Evolutionary conservation across 2,888 invertebrate genomes (phyloP).

Genomic region (Actias luna): DNA sequence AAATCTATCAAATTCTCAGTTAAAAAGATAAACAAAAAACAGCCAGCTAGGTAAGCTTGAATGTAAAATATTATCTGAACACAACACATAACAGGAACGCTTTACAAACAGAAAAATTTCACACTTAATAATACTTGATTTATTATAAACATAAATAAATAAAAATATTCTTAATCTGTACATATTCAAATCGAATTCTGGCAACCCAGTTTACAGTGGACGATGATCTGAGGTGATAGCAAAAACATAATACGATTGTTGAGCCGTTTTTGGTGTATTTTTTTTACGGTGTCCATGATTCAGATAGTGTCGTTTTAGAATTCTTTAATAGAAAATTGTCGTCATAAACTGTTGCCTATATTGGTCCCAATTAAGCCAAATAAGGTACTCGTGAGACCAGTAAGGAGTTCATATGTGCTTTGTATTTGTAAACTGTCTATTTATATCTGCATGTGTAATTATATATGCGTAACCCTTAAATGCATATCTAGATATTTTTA

Average conservation of each 20-base stretch:
- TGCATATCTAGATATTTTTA: too few species aligned
- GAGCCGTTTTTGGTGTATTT: constrained; percentile 8
- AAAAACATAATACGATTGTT: constrained; percentile 9
- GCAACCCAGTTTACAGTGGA: constrained; percentile 4
- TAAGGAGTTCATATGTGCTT: not conserved
- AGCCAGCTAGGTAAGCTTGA: too few species aligned
- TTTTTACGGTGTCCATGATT: constrained; percentile 5
- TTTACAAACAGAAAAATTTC: too few species aligned
- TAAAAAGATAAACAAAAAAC: too few species aligned
- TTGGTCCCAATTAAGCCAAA: not conserved
- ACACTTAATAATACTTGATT: not conserved
- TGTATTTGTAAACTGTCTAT: not conserved
- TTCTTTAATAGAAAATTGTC: constrained; percentile 3
- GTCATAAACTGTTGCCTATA: constrained; percentile 1
- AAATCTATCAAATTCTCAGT: too few species aligned
- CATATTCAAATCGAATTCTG: not conserved
- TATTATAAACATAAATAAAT: not conserved
- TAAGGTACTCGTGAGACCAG: not conserved
- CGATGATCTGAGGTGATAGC: constrained; percentile 7
- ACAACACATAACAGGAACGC: too few species aligned
- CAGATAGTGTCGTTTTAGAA: constrained; percentile 1
- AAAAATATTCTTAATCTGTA: not conserved
- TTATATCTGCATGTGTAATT: not conserved
- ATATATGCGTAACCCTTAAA: too few species aligned
- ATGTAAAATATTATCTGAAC: too few species aligned